phyloP scores from a whole-genome alignment of 2,113 vertebrate genomes.

The Pithys albifrons region DNA sequence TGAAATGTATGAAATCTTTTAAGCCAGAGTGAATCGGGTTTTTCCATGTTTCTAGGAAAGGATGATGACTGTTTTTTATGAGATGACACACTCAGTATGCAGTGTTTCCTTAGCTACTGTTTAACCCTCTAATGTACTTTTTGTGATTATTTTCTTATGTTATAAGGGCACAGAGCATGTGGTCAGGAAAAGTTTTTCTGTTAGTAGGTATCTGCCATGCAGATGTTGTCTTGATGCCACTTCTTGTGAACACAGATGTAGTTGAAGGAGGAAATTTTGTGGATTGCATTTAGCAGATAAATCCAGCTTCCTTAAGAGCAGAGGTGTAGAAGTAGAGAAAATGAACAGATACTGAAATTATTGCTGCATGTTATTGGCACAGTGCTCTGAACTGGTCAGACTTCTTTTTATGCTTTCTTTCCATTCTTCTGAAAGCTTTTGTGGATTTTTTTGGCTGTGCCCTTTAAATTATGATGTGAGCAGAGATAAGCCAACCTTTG shows the following conservation, averaged over 20 bases:
- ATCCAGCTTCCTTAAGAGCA: neutral
- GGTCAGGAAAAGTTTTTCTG: neutral
- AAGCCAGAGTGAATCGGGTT: neutral
- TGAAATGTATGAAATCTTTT: neutral
- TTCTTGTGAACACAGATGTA: neutral
- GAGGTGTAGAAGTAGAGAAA: neutral
- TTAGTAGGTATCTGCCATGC: neutral
- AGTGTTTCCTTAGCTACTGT: neutral
- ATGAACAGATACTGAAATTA: conserved; percentile 4
- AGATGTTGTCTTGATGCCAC: neutral
- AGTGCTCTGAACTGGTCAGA: neutral
- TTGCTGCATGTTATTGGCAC: neutral
- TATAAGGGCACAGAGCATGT: too few species aligned
- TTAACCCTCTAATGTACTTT: neutral
- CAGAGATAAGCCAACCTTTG: neutral
- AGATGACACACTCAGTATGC: neutral
- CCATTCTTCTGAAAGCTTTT: neutral
- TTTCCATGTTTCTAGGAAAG: neutral
- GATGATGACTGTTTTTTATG: neutral
- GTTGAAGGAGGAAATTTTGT: neutral
- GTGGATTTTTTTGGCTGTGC: neutral
- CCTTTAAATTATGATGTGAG: neutral
- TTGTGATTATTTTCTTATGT: neutral
- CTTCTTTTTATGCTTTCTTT: neutral
- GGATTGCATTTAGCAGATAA: neutral